Conservation (phyloP, 2,888 invertebrate genomes). For the Neoascia interrupta region DNA sequence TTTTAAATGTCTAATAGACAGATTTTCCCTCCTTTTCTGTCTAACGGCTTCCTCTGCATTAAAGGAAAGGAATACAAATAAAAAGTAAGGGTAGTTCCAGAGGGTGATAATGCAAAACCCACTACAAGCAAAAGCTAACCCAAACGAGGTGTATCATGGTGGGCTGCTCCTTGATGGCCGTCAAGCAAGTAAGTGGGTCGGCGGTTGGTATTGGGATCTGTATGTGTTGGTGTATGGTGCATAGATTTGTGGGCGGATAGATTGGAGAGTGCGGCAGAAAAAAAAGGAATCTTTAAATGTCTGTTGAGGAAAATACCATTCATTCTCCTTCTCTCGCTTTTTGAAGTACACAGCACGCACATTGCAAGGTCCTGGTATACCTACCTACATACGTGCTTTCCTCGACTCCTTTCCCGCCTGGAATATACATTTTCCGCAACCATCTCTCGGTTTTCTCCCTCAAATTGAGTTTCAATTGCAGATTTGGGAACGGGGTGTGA, state of each 20-base stretch:
- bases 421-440: background rate
- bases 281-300: constrained; percentile 56
- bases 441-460: constrained; percentile 10
- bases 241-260: constrained; percentile 68
- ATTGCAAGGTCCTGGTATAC: constrained; percentile 3
- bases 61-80: constrained; percentile 37
- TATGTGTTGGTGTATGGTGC: constrained; percentile 33
- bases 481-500: constrained; percentile 16
- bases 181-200: constrained; percentile 37
- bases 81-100: constrained; percentile 54
- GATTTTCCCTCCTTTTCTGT: constrained; percentile 57
- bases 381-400: constrained; percentile 27
- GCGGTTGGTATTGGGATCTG: constrained; percentile 14
- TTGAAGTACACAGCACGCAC: constrained; percentile 4
- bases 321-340: constrained; percentile 52
- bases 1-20: constrained; percentile 55
- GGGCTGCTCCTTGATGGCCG: constrained; percentile 67
- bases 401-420: background rate
- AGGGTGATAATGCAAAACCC: constrained; percentile 58
- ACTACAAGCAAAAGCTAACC: constrained; percentile 42
- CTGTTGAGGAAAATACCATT: constrained; percentile 56
- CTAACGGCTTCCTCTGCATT: constrained; percentile 25
- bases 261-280: constrained; percentile 31
- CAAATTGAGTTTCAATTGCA: constrained; percentile 50
- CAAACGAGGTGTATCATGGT: constrained; percentile 38